Conservation (phyloP, 2,113 vertebrate genomes). For the Gadus macrocephalus region DNA sequence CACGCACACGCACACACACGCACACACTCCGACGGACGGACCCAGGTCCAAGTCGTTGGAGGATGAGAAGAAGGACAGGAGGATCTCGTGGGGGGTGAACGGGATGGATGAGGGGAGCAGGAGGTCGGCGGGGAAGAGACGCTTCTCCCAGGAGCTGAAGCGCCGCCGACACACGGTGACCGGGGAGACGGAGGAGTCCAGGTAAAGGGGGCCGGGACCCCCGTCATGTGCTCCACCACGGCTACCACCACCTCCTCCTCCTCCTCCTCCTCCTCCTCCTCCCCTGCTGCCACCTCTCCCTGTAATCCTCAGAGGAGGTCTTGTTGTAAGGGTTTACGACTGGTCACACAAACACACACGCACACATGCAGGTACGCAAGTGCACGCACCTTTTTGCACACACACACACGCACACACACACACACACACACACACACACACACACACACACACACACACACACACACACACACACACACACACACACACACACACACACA, state of each 20-base stretch:
- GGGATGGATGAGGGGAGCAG: conserved; percentile 59
- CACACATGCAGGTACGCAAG: background rate
- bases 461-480: background rate
- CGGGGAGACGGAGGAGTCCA: conserved; percentile 68
- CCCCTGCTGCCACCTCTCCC: too few relatives aligned
- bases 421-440: too few relatives aligned
- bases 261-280: too few relatives aligned
- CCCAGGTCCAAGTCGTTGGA: conserved; percentile 73
- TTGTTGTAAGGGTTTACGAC: background rate
- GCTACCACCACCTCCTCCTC: too few relatives aligned
- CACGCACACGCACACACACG: conserved; percentile 2
- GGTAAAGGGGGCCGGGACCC: conserved; percentile 37
- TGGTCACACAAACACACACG: background rate
- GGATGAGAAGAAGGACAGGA: conserved; percentile 72
- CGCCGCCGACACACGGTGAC: conserved; percentile 69
- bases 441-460: too few relatives aligned
- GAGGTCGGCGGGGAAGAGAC: conserved; percentile 54
- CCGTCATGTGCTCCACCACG: too few relatives aligned
- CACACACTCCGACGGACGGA: conserved; percentile 1
- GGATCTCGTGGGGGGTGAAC: conserved; percentile 68
- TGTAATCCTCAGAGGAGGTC: too few relatives aligned
- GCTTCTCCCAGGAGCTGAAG: conserved; percentile 66
- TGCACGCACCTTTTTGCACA: background rate
- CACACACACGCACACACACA: background rate
- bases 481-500: too few relatives aligned